Evolutionary conservation across 1,140 invertebrate genomes (phyloP).

Genomic region (Eupristina koningsbergeri): DNA sequence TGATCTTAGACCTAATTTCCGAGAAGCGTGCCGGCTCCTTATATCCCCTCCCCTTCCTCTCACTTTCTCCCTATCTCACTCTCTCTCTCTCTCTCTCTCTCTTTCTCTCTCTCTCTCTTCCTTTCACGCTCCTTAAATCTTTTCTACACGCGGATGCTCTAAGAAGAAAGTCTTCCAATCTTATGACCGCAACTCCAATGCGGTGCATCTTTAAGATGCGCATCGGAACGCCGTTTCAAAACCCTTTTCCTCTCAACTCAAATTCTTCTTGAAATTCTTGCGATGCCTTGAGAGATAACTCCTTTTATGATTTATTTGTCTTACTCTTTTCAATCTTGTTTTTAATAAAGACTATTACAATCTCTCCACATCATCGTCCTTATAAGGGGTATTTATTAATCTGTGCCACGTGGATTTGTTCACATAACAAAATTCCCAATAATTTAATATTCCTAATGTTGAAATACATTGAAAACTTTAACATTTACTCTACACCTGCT

Average conservation of each 20-base stretch:
- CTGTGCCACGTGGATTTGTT: too few species aligned
- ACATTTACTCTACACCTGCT: too few species aligned
- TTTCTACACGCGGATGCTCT: constrained; percentile 37
- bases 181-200: constrained; percentile 26
- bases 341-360: too few species aligned
- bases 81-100: not conserved
- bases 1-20: constrained; percentile 64
- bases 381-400: too few species aligned
- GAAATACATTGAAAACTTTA: too few species aligned
- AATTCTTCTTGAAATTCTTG: not conserved
- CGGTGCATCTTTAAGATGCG: constrained; percentile 40
- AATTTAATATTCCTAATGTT: too few species aligned
- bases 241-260: constrained; percentile 12
- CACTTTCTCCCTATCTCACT: constrained; percentile 27
- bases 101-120: constrained; percentile 1
- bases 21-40: constrained; percentile 58
- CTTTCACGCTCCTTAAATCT: constrained; percentile 46
- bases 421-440: too few species aligned
- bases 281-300: not conserved
- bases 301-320: not conserved
- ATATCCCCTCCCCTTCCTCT: not conserved
- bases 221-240: not conserved
- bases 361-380: not conserved
- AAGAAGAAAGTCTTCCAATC: not conserved
- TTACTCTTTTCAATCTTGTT: not conserved